Conservation (phyloP, 2,888 invertebrate genomes). For the Cantharis lateralis region DNA sequence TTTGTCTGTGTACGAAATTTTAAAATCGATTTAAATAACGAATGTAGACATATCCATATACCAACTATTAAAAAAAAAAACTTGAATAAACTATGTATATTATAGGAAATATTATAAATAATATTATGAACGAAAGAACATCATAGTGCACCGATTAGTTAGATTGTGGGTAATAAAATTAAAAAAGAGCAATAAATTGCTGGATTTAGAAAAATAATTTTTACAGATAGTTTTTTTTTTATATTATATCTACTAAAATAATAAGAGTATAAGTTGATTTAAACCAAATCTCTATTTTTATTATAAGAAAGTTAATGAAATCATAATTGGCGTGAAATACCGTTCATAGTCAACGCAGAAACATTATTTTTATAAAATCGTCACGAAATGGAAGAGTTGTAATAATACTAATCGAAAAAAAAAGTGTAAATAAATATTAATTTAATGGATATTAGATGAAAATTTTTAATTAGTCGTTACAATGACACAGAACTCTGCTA, state of each 20-base stretch:
- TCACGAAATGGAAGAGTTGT: not conserved
- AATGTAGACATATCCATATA: not conserved
- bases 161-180: too few species aligned
- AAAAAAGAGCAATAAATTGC: too few species aligned
- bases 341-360: not conserved
- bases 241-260: too few species aligned
- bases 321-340: not conserved
- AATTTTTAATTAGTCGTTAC: conserved; percentile 21
- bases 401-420: not conserved
- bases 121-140: not conserved
- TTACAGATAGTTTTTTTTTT: too few species aligned
- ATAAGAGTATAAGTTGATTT: not conserved
- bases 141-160: not conserved
- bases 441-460: conserved; percentile 9
- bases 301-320: not conserved
- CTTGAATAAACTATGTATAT: not conserved
- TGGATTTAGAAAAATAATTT: too few species aligned
- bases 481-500: conserved; percentile 21
- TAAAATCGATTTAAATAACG: not conserved
- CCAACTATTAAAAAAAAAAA: not conserved
- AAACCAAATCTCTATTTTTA: not conserved
- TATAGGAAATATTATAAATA: too few species aligned
- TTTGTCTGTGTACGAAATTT: not conserved
- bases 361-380: not conserved
- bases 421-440: not conserved